These are phyloP conservation scores for Panzeria rudis DNA, from an alignment of 2,888 invertebrate genomes.

Conservation along the genomic window DNA sequence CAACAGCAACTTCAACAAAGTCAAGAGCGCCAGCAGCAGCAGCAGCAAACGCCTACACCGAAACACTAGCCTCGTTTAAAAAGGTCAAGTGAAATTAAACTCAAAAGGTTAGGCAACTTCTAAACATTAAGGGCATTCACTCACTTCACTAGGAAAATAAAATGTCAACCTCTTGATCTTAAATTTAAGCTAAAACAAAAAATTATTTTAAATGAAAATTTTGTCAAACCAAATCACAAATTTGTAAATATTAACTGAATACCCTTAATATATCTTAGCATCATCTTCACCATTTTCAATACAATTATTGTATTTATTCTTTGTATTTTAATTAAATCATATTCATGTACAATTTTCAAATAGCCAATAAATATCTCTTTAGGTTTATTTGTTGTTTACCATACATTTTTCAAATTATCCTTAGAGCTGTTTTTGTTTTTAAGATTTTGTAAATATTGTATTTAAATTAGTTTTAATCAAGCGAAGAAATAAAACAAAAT, in stretches of 20 bases:
- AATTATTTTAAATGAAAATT: background rate
- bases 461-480: constrained; percentile 17
- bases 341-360: background rate
- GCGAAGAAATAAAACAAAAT: constrained; percentile 1
- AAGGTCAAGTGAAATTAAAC: constrained; percentile 28
- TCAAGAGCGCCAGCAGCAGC: constrained; percentile 74
- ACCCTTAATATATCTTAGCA: constrained; percentile 32
- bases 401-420: background rate
- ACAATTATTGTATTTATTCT: background rate
- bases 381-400: background rate
- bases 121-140: constrained; percentile 41
- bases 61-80: constrained; percentile 56
- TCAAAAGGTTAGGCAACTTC: constrained; percentile 39
- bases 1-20: constrained; percentile 76
- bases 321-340: background rate
- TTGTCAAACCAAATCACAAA: background rate
- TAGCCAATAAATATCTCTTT: background rate
- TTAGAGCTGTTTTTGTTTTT: constrained; percentile 5
- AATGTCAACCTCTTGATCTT: background rate
- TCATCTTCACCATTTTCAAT: constrained; percentile 23
- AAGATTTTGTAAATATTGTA: constrained; percentile 59
- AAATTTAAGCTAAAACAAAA: background rate
- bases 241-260: constrained; percentile 17
- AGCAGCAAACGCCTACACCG: constrained; percentile 60
- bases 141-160: background rate